Evolutionary conservation across 2,888 invertebrate genomes (phyloP).

Genomic region (Linhomoeus sp.): DNA sequence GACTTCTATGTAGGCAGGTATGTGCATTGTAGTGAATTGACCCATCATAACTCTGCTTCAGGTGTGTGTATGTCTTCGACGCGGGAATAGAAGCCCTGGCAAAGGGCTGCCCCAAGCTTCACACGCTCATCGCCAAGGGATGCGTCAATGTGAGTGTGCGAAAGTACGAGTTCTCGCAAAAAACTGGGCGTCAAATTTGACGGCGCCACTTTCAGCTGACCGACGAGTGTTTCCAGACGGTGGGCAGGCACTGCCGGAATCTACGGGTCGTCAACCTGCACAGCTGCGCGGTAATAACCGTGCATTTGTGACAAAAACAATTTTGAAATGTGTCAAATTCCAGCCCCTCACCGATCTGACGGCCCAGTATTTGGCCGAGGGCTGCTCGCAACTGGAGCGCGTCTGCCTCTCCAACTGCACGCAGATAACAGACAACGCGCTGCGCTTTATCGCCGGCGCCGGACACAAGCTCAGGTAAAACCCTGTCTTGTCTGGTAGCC

Average conservation of each 20-base stretch:
- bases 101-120: slow-evolving; percentile 62
- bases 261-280: slow-evolving; percentile 75
- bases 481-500: no score
- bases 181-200: no score
- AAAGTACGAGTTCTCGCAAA: no score
- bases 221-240: slow-evolving; percentile 64
- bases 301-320: no score
- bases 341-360: slow-evolving; percentile 65
- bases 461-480: slow-evolving; percentile 59
- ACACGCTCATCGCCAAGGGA: slow-evolving; percentile 35
- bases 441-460: slow-evolving; percentile 63
- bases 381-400: slow-evolving; percentile 58
- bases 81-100: slow-evolving; percentile 70
- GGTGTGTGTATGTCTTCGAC: slow-evolving; percentile 71
- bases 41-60: no score
- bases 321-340: no score
- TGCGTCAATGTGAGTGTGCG: slow-evolving; percentile 33
- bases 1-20: no score
- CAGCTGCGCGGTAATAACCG: slow-evolving; percentile 78
- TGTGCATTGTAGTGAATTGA: no score
- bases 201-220: slow-evolving; percentile 32
- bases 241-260: slow-evolving; percentile 66
- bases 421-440: slow-evolving; percentile 65
- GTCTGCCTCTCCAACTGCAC: slow-evolving; percentile 79
- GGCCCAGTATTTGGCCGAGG: slow-evolving; percentile 60